phyloP scores from a whole-genome alignment of 2,888 invertebrate genomes.

The Lordiphosa fenestrarum region DNA sequence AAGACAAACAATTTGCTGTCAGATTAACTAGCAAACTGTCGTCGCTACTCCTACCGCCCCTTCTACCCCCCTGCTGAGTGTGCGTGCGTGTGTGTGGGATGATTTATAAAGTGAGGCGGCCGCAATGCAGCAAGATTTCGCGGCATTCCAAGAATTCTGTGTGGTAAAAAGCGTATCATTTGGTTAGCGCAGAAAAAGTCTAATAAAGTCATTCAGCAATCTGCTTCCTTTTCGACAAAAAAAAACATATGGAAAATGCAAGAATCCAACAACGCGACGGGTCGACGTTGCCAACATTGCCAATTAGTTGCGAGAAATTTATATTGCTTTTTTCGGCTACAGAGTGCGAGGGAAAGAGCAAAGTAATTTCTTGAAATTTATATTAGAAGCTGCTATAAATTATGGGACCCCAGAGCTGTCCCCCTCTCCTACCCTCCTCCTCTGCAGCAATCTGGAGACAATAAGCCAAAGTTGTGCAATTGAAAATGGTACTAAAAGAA shows the following conservation, averaged over 20 bases:
- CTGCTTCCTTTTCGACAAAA: constrained; percentile 1
- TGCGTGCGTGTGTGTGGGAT: constrained; percentile 21
- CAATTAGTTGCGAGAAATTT: constrained; percentile 70
- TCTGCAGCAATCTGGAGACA: constrained; percentile 26
- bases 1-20: constrained; percentile 62
- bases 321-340: constrained; percentile 56
- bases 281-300: constrained; percentile 40
- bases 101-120: constrained; percentile 66
- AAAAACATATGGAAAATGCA: constrained; percentile 27
- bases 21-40: constrained; percentile 61
- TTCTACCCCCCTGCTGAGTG: not conserved
- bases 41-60: constrained; percentile 2
- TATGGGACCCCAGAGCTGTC: constrained; percentile 32
- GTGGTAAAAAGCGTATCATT: constrained; percentile 14
- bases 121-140: constrained; percentile 47
- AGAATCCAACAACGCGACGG: constrained; percentile 14
- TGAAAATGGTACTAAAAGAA: constrained; percentile 36
- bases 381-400: constrained; percentile 62
- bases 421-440: too few species aligned
- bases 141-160: constrained; percentile 63
- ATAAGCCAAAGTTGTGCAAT: constrained; percentile 54
- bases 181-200: constrained; percentile 1
- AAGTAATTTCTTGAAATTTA: constrained; percentile 67
- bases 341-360: constrained; percentile 17
- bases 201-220: constrained; percentile 57